A percentile compares a stretch with the other conserved stretches of the same genome.
phyloP scores from a whole-genome alignment of 2,888 invertebrate species.

The Acronicta psi region DNA sequence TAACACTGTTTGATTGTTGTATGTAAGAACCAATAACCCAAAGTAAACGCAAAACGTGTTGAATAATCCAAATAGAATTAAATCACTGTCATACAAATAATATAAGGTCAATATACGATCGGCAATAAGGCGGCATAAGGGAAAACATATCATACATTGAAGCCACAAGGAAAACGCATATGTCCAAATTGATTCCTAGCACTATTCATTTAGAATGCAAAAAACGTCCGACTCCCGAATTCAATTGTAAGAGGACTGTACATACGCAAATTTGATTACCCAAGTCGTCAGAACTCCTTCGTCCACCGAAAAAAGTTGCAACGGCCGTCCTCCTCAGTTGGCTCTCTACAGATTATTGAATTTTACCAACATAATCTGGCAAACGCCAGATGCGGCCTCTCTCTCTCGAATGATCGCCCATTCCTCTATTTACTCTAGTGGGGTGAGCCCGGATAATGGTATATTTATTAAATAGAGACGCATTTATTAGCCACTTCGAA shows the following conservation, averaged over 20 bases:
- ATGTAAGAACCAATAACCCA: too few species aligned
- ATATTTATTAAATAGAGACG: constrained; percentile 75
- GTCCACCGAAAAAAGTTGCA: constrained; percentile 68
- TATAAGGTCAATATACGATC: background rate
- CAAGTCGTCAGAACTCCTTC: constrained; percentile 60
- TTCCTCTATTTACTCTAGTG: constrained; percentile 74
- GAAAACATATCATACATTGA: constrained; percentile 38
- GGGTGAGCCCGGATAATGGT: constrained; percentile 69
- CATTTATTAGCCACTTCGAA: constrained; percentile 62
- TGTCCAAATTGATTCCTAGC: constrained; percentile 37
- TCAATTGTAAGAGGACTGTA: constrained; percentile 56
- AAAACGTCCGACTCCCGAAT: constrained; percentile 51
- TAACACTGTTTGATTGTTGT: too few species aligned
- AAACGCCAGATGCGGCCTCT: constrained; percentile 78
- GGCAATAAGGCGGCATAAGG: constrained; percentile 37
- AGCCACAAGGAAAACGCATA: constrained; percentile 30
- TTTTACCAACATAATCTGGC: constrained; percentile 82
- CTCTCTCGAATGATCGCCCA: constrained; percentile 76
- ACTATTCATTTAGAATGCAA: constrained; percentile 59
- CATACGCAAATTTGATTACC: constrained; percentile 68
- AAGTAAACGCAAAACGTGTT: too few species aligned
- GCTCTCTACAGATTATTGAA: constrained; percentile 82
- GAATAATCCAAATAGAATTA: background rate
- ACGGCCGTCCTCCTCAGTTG: constrained; percentile 76
- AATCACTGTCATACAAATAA: background rate